phyloP scores from a whole-genome alignment of 2,113 vertebrate species.

The Pelmatolapia mariae region DNA sequence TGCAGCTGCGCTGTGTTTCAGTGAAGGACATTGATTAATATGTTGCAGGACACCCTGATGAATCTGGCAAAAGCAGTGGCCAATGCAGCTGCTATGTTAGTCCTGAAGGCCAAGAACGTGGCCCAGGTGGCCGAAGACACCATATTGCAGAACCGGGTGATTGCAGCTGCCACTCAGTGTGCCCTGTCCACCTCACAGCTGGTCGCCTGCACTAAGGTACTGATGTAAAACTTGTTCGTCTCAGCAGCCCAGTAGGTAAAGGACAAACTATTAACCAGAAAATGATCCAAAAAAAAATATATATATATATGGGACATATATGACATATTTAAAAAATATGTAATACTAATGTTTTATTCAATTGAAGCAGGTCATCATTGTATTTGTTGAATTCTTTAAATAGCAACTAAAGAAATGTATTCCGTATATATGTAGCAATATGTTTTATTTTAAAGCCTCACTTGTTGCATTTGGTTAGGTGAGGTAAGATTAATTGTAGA shows the following conservation, averaged over 20 bases:
- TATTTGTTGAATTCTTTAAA: background rate
- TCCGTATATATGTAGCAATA: background rate
- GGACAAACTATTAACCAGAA: background rate
- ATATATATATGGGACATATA: background rate
- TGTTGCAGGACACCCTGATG: slow-evolving; percentile 91
- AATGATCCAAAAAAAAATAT: background rate
- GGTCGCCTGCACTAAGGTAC: slow-evolving; percentile 96
- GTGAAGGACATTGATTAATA: slow-evolving; percentile 51
- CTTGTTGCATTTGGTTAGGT: background rate
- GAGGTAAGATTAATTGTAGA: background rate
- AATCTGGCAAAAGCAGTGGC: slow-evolving; percentile 97
- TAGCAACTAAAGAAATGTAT: background rate
- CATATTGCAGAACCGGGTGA: slow-evolving; percentile 92
- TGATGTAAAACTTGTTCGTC: background rate
- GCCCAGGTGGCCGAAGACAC: slow-evolving; percentile 94
- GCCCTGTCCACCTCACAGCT: slow-evolving; percentile 98
- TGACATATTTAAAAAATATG: background rate
- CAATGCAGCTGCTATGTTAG: slow-evolving; percentile 96
- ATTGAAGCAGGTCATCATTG: background rate
- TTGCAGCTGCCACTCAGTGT: slow-evolving; percentile 94
- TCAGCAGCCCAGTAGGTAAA: background rate
- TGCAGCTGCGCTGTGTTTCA: slow-evolving; percentile 29
- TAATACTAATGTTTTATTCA: background rate
- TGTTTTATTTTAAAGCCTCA: background rate
- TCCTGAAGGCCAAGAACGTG: slow-evolving; percentile 97